Conservation (phyloP, 2,797 vertebrate species). For the Dicrostonyx torquatus region DNA sequence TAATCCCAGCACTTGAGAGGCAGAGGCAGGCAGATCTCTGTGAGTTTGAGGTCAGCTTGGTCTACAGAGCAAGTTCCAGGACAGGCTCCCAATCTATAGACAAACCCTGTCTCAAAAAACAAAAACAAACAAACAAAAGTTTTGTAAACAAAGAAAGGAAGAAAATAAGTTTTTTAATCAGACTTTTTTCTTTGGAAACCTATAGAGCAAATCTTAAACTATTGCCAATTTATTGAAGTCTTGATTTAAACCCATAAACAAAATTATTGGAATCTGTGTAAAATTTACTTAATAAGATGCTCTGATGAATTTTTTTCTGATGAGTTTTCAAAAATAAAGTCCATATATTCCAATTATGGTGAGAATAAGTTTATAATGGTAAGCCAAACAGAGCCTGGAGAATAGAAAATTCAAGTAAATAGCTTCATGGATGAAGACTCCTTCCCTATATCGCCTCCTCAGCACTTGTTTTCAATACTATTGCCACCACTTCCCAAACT, state of each 20-base stretch:
- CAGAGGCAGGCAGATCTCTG: no score
- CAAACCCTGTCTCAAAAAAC: no score
- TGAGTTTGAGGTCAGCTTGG: no score
- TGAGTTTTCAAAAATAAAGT: background rate
- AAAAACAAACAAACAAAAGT: no score
- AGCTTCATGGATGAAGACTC: background rate
- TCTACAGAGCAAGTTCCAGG: no score
- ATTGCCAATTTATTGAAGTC: background rate
- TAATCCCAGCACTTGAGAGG: no score
- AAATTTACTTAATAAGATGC: background rate
- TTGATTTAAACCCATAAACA: background rate
- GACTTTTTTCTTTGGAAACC: background rate
- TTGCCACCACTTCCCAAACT: background rate
- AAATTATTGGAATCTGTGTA: background rate
- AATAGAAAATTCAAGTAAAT: background rate
- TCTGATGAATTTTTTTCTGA: background rate
- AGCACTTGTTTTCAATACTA: background rate
- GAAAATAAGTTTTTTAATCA: background rate
- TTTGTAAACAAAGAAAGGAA: background rate
- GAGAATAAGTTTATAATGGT: background rate
- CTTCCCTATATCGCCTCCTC: background rate
- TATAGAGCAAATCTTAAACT: background rate
- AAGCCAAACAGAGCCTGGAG: background rate
- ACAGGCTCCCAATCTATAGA: no score
- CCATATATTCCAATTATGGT: background rate